Conservation (phyloP, 30 jellyfish, hydroid and myxozoan genomes). For the Aurelia sp. region DNA sequence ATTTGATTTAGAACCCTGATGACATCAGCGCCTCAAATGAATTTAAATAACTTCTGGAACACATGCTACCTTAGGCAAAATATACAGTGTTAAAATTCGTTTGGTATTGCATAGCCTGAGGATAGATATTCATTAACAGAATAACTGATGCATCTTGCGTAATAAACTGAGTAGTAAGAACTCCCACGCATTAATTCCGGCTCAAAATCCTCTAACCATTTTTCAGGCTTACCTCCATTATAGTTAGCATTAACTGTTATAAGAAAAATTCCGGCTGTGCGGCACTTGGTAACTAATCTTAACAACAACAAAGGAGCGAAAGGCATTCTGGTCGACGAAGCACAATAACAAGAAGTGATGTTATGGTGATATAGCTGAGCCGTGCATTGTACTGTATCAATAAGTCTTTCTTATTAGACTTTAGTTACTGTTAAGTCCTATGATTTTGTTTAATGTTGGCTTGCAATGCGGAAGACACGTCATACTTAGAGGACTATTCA, state of each 20-base stretch:
- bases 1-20: too few relatives aligned
- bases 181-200: conserved; percentile 26
- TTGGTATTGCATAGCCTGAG: too few relatives aligned
- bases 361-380: background rate
- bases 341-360: conserved; percentile 14
- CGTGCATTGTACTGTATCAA: conserved; percentile 8
- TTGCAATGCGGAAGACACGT: conserved; percentile 53
- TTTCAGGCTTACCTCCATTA: background rate
- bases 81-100: too few relatives aligned
- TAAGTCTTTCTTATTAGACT: conserved; percentile 53
- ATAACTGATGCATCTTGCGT: too few relatives aligned
- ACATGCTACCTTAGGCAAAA: too few relatives aligned
- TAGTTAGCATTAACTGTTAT: too few relatives aligned
- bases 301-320: background rate
- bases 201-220: background rate
- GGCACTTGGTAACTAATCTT: background rate
- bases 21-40: too few relatives aligned
- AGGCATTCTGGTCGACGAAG: conserved; percentile 7
- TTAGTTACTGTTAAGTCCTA: conserved; percentile 2
- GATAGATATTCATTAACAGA: too few relatives aligned
- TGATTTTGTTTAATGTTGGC: conserved; percentile 1
- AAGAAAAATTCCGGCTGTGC: conserved; percentile 1
- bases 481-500: conserved; percentile 2
- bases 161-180: background rate
- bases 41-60: too few relatives aligned